Evolutionary conservation across 1,140 invertebrate species (phyloP).

Genomic region (Nasonia giraulti): DNA sequence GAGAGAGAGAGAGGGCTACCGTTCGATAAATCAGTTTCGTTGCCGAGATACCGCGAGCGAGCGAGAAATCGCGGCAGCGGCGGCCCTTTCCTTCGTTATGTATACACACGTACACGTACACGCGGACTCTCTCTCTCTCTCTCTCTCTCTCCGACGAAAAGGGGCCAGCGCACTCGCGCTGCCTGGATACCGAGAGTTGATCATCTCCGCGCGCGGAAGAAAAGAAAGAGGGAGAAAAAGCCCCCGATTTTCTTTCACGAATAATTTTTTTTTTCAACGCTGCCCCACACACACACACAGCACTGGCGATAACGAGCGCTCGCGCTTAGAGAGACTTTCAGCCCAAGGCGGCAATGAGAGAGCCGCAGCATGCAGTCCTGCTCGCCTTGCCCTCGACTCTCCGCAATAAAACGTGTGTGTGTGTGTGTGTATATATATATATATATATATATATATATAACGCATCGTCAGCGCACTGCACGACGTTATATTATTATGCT

Average conservation of each 20-base stretch:
- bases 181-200: not conserved
- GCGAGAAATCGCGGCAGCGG: not conserved
- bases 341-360: not conserved
- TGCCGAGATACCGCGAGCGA: not conserved
- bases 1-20: not conserved
- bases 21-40: conserved; percentile 20
- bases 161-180: not conserved
- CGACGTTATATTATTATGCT: not conserved
- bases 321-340: not conserved
- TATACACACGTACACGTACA: not conserved
- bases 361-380: not conserved
- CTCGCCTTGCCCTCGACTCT: conserved; percentile 1
- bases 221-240: not conserved
- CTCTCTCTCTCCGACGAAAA: not conserved
- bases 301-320: no score
- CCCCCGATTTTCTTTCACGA: not conserved
- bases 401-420: no score
- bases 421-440: no score
- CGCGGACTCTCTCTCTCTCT: not conserved
- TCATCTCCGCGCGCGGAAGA: not conserved
- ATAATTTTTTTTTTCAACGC: no score
- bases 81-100: conserved; percentile 5
- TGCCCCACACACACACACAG: no score
- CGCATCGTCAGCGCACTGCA: not conserved
- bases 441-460: no score